Evolutionary conservation across 2,113 vertebrate genomes (phyloP).

Genomic region (Muntiacus reevesi): DNA sequence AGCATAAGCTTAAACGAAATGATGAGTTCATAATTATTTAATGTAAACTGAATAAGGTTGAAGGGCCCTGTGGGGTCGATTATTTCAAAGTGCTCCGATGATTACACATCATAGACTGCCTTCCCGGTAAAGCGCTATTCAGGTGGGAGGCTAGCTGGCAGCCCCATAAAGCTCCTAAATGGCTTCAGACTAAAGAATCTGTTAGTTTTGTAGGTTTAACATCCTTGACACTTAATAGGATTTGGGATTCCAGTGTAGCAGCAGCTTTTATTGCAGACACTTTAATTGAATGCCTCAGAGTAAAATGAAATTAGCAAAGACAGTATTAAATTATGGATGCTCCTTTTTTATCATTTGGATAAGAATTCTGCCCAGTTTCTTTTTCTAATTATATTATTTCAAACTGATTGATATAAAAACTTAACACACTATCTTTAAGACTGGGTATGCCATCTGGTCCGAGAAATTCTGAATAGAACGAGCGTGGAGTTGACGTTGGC

Average conservation of each 20-base stretch:
- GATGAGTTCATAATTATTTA: constrained; percentile 78
- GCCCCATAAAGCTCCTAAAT: constrained; percentile 64
- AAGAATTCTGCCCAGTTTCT: constrained; percentile 62
- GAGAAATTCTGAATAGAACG: constrained; percentile 37
- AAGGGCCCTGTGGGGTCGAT: constrained; percentile 78
- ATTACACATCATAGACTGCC: constrained; percentile 65
- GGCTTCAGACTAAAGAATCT: constrained; percentile 67
- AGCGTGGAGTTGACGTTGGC: neutral
- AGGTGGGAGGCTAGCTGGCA: constrained; percentile 65
- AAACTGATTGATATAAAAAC: constrained; percentile 66
- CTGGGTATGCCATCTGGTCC: neutral
- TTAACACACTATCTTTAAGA: constrained; percentile 62
- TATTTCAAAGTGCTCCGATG: constrained; percentile 72
- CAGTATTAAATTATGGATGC: constrained; percentile 72
- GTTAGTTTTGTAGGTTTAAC: constrained; percentile 78
- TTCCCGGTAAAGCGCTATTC: constrained; percentile 67
- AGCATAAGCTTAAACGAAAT: constrained; percentile 61
- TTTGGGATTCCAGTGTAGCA: constrained; percentile 76
- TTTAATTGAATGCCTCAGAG: constrained; percentile 81
- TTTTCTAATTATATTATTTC: constrained; percentile 62
- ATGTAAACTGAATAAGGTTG: constrained; percentile 74
- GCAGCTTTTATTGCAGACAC: constrained; percentile 77
- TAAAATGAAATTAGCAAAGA: constrained; percentile 82
- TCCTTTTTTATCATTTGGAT: constrained; percentile 61
- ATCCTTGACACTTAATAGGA: constrained; percentile 78